A percentile compares a stretch with the other conserved stretches of the same genome.
Conservation (phyloP, 2,113 vertebrate species). For the Mustela lutreola region DNA sequence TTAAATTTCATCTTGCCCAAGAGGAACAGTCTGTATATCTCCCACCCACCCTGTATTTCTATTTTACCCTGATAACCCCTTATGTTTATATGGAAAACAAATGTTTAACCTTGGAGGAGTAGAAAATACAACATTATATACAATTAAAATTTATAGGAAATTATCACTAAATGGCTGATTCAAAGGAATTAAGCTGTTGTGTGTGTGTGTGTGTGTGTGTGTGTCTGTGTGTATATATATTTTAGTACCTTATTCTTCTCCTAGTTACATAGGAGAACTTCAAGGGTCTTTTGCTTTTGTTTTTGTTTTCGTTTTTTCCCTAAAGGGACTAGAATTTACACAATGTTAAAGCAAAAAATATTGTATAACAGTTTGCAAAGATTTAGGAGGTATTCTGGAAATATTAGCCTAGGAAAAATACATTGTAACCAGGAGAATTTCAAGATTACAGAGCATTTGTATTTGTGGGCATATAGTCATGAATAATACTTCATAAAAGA, state of each 20-base stretch:
- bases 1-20: conserved; percentile 35
- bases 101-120: background rate
- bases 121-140: conserved; percentile 30
- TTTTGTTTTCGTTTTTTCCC: background rate
- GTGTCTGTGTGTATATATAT: background rate
- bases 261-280: background rate
- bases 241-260: background rate
- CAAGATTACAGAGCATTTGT: conserved; percentile 48
- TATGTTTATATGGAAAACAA: background rate
- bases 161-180: background rate
- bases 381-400: conserved; percentile 7
- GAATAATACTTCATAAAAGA: conserved; percentile 13
- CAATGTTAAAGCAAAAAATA: conserved; percentile 41
- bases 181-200: background rate
- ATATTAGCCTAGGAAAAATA: conserved; percentile 49
- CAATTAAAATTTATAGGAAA: conserved; percentile 31
- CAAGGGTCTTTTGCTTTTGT: background rate
- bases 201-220: background rate
- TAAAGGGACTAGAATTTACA: background rate
- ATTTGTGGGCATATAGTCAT: background rate
- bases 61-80: background rate
- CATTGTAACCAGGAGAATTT: background rate
- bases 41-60: background rate
- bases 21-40: background rate
- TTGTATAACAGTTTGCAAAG: background rate